phyloP scores from a whole-genome alignment of 2,888 invertebrate species.

The Pristionchus mayeri region DNA sequence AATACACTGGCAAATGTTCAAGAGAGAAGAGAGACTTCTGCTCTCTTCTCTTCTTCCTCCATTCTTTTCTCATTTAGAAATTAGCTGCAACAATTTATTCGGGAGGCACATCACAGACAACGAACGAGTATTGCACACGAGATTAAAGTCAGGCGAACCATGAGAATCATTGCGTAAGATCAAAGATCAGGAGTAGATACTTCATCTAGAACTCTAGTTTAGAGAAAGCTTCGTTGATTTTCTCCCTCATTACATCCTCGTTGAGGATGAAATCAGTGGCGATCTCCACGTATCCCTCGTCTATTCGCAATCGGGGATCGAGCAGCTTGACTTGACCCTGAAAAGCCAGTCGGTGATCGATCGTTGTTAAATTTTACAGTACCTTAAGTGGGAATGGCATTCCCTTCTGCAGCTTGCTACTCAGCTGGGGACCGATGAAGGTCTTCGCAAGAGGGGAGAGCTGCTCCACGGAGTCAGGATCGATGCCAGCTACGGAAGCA shows the following conservation, averaged over 20 bases:
- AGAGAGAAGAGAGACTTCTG: background rate
- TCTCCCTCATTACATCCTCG: conserved; percentile 62
- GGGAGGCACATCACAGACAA: background rate
- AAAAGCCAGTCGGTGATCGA: background rate
- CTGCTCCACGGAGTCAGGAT: conserved; percentile 67
- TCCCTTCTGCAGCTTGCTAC: conserved; percentile 68
- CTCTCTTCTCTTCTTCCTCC: background rate
- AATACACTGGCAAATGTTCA: conserved; percentile 44
- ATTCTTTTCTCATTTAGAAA: background rate
- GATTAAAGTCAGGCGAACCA: background rate
- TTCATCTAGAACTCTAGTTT: conserved; percentile 50
- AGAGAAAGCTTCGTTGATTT: conserved; percentile 67
- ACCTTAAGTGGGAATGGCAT: conserved; percentile 73
- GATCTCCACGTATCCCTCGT: conserved; percentile 70
- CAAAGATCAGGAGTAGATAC: background rate
- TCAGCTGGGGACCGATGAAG: conserved; percentile 72
- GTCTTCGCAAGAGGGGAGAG: conserved; percentile 74
- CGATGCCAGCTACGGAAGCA: conserved; percentile 67
- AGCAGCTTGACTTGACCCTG: conserved; percentile 71
- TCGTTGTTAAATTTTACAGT: background rate
- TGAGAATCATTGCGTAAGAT: background rate
- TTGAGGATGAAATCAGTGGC: conserved; percentile 72
- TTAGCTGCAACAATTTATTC: background rate
- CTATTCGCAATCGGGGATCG: conserved; percentile 63
- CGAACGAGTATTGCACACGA: background rate